These are phyloP conservation scores for Edolisoma coerulescens DNA, from an alignment of 2,113 vertebrate species.

Conservation along the genomic window DNA sequence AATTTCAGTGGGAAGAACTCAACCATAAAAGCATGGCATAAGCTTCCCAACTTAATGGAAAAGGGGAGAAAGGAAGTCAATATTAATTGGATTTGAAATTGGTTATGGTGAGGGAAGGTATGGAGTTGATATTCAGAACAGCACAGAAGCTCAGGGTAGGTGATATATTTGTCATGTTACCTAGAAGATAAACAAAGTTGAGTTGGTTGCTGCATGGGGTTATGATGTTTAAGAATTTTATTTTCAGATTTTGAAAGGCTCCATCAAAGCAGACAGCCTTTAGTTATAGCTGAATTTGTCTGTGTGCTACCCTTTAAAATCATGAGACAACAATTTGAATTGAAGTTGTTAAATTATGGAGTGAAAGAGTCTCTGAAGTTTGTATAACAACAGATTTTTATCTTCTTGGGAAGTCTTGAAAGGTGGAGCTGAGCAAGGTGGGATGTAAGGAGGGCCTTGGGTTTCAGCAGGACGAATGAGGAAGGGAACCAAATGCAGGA, in stretches of 20 bases:
- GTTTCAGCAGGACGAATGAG: neutral
- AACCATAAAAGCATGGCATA: neutral
- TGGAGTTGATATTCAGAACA: neutral
- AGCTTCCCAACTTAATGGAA: neutral
- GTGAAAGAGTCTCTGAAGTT: neutral
- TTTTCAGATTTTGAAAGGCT: neutral
- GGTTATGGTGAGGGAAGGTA: neutral
- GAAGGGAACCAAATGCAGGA: neutral
- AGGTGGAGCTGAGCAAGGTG: neutral
- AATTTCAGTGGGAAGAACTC: neutral
- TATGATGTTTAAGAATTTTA: neutral
- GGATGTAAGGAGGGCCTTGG: neutral
- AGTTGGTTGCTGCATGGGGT: neutral
- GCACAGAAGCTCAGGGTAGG: neutral
- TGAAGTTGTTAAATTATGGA: neutral
- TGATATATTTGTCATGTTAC: neutral
- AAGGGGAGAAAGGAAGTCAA: neutral
- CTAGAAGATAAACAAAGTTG: neutral
- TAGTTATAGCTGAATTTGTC: neutral
- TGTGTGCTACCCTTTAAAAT: neutral
- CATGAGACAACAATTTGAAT: neutral
- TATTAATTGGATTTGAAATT: neutral
- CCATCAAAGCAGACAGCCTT: neutral
- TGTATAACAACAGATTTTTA: neutral
- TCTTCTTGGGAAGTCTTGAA: neutral